Evolutionary conservation across 2,113 vertebrate genomes (phyloP).

Genomic region (Tringa solitaria): DNA sequence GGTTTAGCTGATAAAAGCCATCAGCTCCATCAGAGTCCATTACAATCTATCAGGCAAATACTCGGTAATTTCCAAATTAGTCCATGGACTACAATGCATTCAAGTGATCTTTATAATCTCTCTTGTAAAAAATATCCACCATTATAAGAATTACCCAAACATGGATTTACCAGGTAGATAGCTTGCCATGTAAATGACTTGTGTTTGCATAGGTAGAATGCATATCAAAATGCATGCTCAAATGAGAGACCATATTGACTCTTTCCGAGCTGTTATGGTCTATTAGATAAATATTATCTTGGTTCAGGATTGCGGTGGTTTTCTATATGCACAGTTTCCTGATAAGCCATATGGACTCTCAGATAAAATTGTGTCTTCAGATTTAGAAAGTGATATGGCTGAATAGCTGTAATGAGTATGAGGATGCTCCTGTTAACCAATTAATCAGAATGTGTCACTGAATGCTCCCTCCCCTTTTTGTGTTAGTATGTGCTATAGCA

Average conservation of each 20-base stretch:
- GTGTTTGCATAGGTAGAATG: slow-evolving; percentile 46
- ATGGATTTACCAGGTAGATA: slow-evolving; percentile 54
- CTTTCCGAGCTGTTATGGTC: slow-evolving; percentile 44
- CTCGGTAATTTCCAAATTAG: slow-evolving; percentile 59
- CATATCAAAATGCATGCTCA: slow-evolving; percentile 50
- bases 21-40: slow-evolving; percentile 46
- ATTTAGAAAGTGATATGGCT: slow-evolving; percentile 60
- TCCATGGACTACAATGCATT: neutral
- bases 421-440: slow-evolving; percentile 44
- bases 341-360: slow-evolving; percentile 69
- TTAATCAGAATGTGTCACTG: slow-evolving; percentile 43
- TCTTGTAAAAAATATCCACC: neutral
- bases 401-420: slow-evolving; percentile 54
- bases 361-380: slow-evolving; percentile 66
- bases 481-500: neutral
- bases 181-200: slow-evolving; percentile 50
- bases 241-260: slow-evolving; percentile 57
- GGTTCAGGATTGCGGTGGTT: slow-evolving; percentile 47
- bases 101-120: slow-evolving; percentile 58
- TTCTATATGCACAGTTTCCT: slow-evolving; percentile 54
- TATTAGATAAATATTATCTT: slow-evolving; percentile 70
- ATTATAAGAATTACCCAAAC: slow-evolving; percentile 50
- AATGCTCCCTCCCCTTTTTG: neutral
- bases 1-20: slow-evolving; percentile 60
- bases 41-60: slow-evolving; percentile 43